These are phyloP conservation scores for Apostichopus californicus DNA, from an alignment of 35 echinoderm and acorn worm species.

Conservation along the genomic window DNA sequence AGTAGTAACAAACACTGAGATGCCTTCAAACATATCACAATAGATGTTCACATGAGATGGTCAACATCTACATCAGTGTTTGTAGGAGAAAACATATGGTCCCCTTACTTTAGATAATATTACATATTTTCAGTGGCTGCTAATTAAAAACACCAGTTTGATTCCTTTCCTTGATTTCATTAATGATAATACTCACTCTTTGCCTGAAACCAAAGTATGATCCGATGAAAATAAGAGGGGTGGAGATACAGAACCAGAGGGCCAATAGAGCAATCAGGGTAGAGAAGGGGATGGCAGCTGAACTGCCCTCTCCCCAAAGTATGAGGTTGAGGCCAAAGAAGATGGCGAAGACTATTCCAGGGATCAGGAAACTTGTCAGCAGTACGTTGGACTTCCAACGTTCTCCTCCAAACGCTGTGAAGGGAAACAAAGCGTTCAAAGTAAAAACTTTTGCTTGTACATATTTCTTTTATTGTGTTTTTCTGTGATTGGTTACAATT, in stretches of 20 bases:
- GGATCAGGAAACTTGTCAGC: constrained; percentile 88
- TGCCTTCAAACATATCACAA: no score
- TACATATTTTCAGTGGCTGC: no score
- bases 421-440: not conserved
- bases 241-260: constrained; percentile 94
- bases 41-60: no score
- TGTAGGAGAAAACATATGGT: no score
- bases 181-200: constrained; percentile 69
- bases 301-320: constrained; percentile 97
- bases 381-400: constrained; percentile 97
- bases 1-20: no score
- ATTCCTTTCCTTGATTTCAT: not conserved
- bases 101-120: no score
- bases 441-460: no score
- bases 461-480: no score
- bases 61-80: no score
- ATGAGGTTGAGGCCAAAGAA: constrained; percentile 91
- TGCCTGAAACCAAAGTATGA: constrained; percentile 98
- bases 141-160: no score
- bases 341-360: constrained; percentile 80
- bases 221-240: constrained; percentile 91
- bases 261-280: constrained; percentile 90
- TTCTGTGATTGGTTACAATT: no score
- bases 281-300: constrained; percentile 95
- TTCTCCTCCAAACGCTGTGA: constrained; percentile 95